Evolutionary conservation across 2,888 invertebrate genomes (phyloP).

Genomic region (Ichneumon xanthorius): DNA sequence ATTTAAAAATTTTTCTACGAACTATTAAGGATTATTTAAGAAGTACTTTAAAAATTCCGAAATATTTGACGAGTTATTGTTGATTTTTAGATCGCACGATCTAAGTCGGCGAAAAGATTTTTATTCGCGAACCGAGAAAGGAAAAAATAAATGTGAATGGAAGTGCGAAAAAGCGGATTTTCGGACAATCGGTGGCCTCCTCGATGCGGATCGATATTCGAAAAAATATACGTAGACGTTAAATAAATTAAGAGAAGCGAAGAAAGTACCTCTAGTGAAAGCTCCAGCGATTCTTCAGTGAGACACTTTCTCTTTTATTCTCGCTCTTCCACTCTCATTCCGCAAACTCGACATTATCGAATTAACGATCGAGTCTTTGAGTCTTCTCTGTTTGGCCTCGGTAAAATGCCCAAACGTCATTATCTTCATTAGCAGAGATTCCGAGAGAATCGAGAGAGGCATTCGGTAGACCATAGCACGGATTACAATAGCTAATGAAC

Average conservation of each 20-base stretch:
- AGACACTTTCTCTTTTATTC: constrained; percentile 52
- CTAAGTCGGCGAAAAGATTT: neutral
- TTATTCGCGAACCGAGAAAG: neutral
- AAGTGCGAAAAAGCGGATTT: neutral
- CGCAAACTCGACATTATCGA: constrained; percentile 73
- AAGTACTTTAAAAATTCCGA: no score
- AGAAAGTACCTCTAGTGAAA: neutral
- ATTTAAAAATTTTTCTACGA: no score
- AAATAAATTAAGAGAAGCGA: constrained; percentile 3
- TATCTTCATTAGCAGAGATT: constrained; percentile 82
- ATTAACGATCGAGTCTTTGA: constrained; percentile 79
- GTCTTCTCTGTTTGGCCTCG: constrained; percentile 66
- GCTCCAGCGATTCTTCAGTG: constrained; percentile 31
- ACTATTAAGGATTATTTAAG: no score
- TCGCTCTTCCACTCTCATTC: constrained; percentile 66
- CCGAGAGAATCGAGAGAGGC: constrained; percentile 56
- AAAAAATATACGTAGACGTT: neutral
- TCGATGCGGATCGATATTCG: neutral
- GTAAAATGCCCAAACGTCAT: constrained; percentile 83
- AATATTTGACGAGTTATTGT: neutral
- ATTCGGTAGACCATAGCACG: constrained; percentile 65
- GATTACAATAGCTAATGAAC: constrained; percentile 85
- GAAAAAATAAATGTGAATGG: neutral
- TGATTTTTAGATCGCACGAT: neutral
- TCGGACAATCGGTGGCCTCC: neutral